Conservation (phyloP, 2,113 vertebrate species). For the Mesocricetus auratus region DNA sequence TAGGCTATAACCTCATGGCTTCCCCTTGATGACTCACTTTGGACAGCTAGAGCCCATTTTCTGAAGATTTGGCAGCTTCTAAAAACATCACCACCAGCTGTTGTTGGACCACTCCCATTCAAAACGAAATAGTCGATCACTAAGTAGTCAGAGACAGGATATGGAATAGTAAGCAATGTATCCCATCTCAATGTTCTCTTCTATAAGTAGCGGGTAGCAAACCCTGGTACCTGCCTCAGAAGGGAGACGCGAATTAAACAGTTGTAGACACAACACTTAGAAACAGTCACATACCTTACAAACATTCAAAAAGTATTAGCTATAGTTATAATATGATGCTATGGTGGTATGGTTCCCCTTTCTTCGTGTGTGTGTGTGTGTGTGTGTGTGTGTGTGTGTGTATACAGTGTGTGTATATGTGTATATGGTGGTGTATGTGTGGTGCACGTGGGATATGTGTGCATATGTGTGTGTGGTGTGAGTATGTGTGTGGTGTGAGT, state of each 20-base stretch:
- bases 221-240: background rate
- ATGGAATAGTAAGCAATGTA: background rate
- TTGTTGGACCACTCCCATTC: background rate
- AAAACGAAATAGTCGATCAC: background rate
- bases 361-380: background rate
- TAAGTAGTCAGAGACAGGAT: slow-evolving; percentile 5
- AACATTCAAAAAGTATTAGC: background rate
- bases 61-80: background rate
- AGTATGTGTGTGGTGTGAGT: background rate
- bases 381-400: background rate
- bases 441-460: too few species aligned
- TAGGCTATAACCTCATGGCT: background rate
- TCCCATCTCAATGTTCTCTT: background rate
- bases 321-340: background rate
- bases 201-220: background rate
- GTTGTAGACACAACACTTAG: slow-evolving; percentile 15
- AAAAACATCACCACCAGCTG: background rate
- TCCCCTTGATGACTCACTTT: background rate
- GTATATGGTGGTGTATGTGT: background rate
- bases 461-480: background rate
- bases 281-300: background rate
- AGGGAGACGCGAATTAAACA: background rate
- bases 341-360: background rate
- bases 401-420: background rate
- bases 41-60: background rate